Conservation (phyloP, 1,140 invertebrate species). For the Polypedilum vanderplanki region DNA sequence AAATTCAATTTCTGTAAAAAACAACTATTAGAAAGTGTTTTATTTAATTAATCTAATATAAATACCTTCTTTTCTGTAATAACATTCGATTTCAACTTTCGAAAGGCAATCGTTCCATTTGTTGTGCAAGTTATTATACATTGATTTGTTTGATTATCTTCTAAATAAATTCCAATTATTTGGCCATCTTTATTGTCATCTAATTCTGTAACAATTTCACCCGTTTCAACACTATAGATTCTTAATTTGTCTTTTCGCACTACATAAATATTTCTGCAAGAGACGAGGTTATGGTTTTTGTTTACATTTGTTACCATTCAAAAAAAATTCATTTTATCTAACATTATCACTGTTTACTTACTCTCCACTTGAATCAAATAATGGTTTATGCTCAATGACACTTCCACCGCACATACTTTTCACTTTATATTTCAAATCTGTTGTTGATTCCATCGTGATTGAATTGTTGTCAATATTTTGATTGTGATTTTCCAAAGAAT, state of each 20-base stretch:
- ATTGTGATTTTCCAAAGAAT: not conserved
- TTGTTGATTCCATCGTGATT: not conserved
- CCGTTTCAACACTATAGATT: slow-evolving; percentile 51
- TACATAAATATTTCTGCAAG: slow-evolving; percentile 51
- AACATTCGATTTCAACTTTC: slow-evolving; percentile 32
- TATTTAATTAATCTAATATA: not conserved
- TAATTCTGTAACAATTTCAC: slow-evolving; percentile 48
- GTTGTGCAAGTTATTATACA: not conserved
- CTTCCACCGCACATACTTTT: slow-evolving; percentile 51
- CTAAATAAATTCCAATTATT: slow-evolving; percentile 43
- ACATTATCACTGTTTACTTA: slow-evolving; percentile 42
- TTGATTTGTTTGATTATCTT: slow-evolving; percentile 37
- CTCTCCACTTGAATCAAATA: slow-evolving; percentile 58
- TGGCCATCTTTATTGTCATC: slow-evolving; percentile 46
- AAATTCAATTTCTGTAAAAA: not conserved
- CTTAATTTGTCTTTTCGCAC: slow-evolving; percentile 49
- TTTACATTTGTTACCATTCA: not conserved
- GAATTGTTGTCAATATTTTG: not conserved
- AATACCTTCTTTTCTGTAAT: slow-evolving; percentile 35
- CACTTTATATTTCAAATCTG: slow-evolving; percentile 34
- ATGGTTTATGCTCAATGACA: slow-evolving; percentile 51
- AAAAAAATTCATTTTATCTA: slow-evolving; percentile 22
- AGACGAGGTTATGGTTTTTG: slow-evolving; percentile 30
- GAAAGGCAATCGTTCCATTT: slow-evolving; percentile 31
- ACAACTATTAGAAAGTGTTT: not conserved